Percentiles rank a stretch among this genome's conserved stretches.
Conservation (phyloP, 35 echinoderm and acorn worm species). For the Ptychodera flava region DNA sequence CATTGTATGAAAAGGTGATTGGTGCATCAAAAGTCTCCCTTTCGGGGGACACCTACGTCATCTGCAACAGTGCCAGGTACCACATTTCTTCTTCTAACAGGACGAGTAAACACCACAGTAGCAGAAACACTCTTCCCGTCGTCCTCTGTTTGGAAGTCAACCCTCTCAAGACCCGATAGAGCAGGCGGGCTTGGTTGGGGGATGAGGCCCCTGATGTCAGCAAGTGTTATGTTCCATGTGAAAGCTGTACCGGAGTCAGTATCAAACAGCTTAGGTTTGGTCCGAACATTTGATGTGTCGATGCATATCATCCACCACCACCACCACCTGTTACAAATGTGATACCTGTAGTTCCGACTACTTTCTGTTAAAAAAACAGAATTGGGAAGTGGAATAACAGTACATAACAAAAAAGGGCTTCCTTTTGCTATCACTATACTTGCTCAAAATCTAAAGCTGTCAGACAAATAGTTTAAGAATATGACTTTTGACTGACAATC, state of each 20-base stretch:
- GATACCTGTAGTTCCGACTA: neutral
- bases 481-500: too few species aligned
- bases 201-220: neutral
- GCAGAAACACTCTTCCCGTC: neutral
- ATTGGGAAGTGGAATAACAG: neutral
- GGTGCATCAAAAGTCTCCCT: neutral
- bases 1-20: neutral
- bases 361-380: neutral
- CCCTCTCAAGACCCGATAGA: neutral
- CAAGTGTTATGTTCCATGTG: neutral
- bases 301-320: neutral
- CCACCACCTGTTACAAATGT: neutral
- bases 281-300: neutral
- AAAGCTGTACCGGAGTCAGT: neutral
- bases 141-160: neutral
- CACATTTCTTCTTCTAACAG: neutral
- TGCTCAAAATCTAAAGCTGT: too few species aligned
- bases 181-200: neutral
- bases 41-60: neutral
- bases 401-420: neutral
- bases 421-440: neutral
- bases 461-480: too few species aligned
- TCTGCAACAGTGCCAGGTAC: neutral
- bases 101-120: neutral
- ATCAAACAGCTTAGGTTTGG: neutral